Evolutionary conservation across 2,888 invertebrate species (phyloP).

Genomic region (Ichneumoninae sp.): DNA sequence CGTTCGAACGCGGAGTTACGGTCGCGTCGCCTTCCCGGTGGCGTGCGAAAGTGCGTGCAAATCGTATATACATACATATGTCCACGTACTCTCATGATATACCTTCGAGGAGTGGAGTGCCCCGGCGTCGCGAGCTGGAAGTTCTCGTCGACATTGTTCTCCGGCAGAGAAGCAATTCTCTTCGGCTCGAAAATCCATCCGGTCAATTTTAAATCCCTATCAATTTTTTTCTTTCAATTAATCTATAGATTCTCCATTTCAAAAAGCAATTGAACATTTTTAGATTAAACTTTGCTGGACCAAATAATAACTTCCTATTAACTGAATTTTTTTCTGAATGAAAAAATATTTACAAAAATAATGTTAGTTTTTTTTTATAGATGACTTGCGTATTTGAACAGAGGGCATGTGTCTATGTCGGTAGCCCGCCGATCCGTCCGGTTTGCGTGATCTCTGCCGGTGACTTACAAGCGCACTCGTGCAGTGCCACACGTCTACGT

Average conservation of each 20-base stretch:
- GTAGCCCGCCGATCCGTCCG: neutral
- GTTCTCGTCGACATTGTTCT: conserved; percentile 5
- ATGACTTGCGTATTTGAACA: too few species aligned
- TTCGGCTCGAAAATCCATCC: neutral
- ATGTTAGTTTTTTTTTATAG: too few species aligned
- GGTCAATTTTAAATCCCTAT: neutral
- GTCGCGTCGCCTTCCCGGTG: conserved; percentile 53
- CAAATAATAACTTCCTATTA: neutral
- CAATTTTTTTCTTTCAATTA: neutral
- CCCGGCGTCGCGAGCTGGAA: neutral
- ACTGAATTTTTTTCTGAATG: too few species aligned
- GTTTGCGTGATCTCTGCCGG: neutral
- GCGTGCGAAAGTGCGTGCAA: conserved; percentile 59
- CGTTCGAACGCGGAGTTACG: conserved; percentile 58
- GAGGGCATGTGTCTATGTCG: too few species aligned
- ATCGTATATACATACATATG: conserved; percentile 24
- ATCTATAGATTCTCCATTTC: neutral
- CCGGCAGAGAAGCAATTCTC: neutral
- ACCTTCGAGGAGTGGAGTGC: conserved; percentile 10
- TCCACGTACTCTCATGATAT: conserved; percentile 2
- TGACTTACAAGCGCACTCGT: conserved; percentile 8
- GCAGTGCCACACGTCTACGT: conserved; percentile 28
- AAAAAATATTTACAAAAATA: too few species aligned
- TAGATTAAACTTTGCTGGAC: too few species aligned
- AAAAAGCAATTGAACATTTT: neutral